Evolutionary conservation across 2,113 vertebrate genomes (phyloP).

Genomic region (Hemicordylus capensis): DNA sequence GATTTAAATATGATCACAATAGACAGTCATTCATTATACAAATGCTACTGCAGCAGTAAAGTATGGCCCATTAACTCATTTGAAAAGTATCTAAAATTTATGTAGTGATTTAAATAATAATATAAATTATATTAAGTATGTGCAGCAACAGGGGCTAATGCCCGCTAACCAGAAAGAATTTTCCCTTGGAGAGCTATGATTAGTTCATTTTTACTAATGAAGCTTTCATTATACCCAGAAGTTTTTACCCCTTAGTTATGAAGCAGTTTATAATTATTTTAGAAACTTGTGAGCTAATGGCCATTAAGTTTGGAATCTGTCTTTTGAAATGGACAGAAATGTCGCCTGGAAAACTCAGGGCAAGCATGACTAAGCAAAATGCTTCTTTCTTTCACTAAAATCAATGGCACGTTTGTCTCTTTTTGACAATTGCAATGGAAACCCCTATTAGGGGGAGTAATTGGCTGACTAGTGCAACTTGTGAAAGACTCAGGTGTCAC

Average conservation of each 20-base stretch:
- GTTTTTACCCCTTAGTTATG: conserved; percentile 56
- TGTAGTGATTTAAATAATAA: conserved; percentile 73
- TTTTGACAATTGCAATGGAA: conserved; percentile 40
- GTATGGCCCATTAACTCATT: conserved; percentile 73
- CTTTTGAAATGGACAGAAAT: conserved; percentile 9
- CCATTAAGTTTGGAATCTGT: conserved; percentile 27
- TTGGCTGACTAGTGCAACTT: conserved; percentile 9
- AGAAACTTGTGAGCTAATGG: conserved; percentile 37
- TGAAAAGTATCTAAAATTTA: conserved; percentile 76
- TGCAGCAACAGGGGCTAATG: conserved; percentile 65
- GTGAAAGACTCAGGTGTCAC: conserved; percentile 33
- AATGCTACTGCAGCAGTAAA: conserved; percentile 71
- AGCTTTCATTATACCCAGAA: conserved; percentile 69
- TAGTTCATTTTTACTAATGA: conserved; percentile 75
- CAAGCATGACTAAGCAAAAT: conserved; percentile 6
- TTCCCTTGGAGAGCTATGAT: conserved; percentile 68
- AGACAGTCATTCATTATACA: conserved; percentile 72
- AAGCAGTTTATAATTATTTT: conserved; percentile 60
- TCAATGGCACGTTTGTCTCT: conserved; percentile 16
- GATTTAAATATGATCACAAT: conserved; percentile 66
- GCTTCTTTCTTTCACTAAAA: conserved; percentile 17
- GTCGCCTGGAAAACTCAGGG: conserved; percentile 11
- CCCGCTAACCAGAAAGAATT: conserved; percentile 70
- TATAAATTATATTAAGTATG: conserved; percentile 74
- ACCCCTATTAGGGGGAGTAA: conserved; percentile 16